Evolutionary conservation across 2,797 vertebrate genomes (phyloP), one percentile per base, ranked within the genome.

Genomic region (Myotis myotis): DNA sequence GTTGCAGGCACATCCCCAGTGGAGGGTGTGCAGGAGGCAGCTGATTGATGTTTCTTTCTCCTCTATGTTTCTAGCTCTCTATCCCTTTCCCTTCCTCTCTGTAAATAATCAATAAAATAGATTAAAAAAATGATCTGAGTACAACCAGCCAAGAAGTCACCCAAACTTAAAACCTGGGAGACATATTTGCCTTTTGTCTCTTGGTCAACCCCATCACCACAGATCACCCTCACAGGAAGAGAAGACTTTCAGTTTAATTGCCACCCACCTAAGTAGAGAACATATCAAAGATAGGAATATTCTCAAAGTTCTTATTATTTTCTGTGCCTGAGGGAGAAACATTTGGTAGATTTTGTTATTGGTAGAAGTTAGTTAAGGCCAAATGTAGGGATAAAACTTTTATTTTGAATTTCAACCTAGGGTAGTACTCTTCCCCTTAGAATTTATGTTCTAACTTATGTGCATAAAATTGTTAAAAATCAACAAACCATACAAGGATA

Each of bases 281-380:
- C 51, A 70, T 71, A 79, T 68, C 74, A 64, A 91, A 90, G 23
- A 85, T 3, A 64, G 23, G 20, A 82, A 80, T 80, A 70, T 38
- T 82, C 22, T 60, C 51, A 91, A 62, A 33, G 57, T 68, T 68
- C 25, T 74, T 72, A 51, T 70, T 81, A 3, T 57, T 78, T 76
- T 80, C 64, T 36, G 62, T 79, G 11, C 81, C 82, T 86, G 49
- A 92, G 49, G 84, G 25, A 49, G 12, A 88, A 94, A 88, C 22
- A 60, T 38, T 88, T 95, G 25, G 33, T 94, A 33, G 20, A 57
- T 81, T 82, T 85, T 90, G 8, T 88, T 90, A 44, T 64, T 89
- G 22, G 20, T 53, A 6, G 22, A 93, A 78, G 22, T 76, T 78
- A 82, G 30, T 66, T 82, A 84, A 88, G 51, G 33, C 55, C 8